Evolutionary conservation across 2,888 invertebrate genomes (phyloP).

Genomic region (Unio pictorum): DNA sequence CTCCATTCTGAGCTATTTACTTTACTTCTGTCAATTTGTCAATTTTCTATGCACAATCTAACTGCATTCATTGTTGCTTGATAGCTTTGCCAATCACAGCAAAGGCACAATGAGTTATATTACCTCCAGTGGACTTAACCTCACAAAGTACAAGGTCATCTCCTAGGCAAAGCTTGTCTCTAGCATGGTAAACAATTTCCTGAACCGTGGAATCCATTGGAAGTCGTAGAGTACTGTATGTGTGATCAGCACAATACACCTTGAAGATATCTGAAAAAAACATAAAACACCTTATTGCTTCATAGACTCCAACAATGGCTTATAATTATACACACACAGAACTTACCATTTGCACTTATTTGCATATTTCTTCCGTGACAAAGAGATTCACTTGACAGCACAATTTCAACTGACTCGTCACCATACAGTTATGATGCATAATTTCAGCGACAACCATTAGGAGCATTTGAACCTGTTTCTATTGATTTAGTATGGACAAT

Average conservation of each 20-base stretch:
- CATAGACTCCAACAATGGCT: background rate
- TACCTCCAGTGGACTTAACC: conserved; percentile 80
- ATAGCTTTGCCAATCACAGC: background rate
- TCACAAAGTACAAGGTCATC: conserved; percentile 82
- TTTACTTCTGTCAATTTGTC: background rate
- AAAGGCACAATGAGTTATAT: conserved; percentile 8
- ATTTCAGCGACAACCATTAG: too few relatives aligned
- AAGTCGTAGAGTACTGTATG: conserved; percentile 84
- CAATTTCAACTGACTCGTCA: too few relatives aligned
- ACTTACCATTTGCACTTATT: too few relatives aligned
- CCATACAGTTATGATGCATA: too few relatives aligned
- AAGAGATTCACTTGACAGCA: too few relatives aligned
- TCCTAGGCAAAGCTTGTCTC: conserved; percentile 82
- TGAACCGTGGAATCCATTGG: conserved; percentile 82
- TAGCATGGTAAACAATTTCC: conserved; percentile 81
- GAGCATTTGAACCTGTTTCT: too few relatives aligned
- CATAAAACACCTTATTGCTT: background rate
- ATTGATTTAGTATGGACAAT: too few relatives aligned
- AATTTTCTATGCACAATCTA: too few relatives aligned
- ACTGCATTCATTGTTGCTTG: background rate
- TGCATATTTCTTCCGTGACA: too few relatives aligned
- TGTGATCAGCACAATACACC: conserved; percentile 86
- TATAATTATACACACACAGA: too few relatives aligned
- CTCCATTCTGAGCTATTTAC: background rate
- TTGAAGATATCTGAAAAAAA: conserved; percentile 80